Conservation (phyloP, 2,797 vertebrate genomes). For the Clarias fuscus region DNA sequence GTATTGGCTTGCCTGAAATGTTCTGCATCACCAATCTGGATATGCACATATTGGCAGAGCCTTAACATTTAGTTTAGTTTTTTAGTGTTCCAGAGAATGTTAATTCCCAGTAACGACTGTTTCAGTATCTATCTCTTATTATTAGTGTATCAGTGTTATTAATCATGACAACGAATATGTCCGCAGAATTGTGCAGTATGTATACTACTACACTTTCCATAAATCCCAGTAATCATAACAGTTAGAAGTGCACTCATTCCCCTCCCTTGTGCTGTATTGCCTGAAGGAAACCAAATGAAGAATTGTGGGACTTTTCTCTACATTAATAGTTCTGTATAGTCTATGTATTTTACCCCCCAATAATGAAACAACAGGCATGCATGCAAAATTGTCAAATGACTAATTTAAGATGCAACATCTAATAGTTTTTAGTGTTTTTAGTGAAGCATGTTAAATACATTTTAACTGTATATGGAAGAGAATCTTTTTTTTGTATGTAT, state of each 20-base stretch:
- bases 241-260: conserved; percentile 31
- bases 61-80: conserved; percentile 29
- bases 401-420: conserved; percentile 52
- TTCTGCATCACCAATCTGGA: not conserved
- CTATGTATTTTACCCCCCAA: not conserved
- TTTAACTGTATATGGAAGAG: conserved; percentile 47
- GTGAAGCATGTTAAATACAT: conserved; percentile 66
- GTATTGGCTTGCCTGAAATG: not conserved
- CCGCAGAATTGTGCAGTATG: conserved; percentile 28
- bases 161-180: conserved; percentile 28
- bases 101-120: conserved; percentile 12
- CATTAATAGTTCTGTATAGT: conserved; percentile 43
- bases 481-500: conserved; percentile 57
- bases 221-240: conserved; percentile 32
- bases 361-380: conserved; percentile 47
- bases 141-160: conserved; percentile 49
- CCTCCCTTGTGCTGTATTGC: conserved; percentile 14
- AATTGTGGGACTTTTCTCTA: conserved; percentile 33
- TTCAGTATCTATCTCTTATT: conserved; percentile 14
- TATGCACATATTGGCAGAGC: conserved; percentile 14
- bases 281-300: conserved; percentile 43
- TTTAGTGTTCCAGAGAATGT: not conserved
- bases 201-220: conserved; percentile 25
- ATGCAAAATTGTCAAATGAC: conserved; percentile 59
- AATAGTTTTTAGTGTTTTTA: conserved; percentile 65